phyloP scores from a whole-genome alignment of 2,888 invertebrate species.

The Syrphus vitripennis region DNA sequence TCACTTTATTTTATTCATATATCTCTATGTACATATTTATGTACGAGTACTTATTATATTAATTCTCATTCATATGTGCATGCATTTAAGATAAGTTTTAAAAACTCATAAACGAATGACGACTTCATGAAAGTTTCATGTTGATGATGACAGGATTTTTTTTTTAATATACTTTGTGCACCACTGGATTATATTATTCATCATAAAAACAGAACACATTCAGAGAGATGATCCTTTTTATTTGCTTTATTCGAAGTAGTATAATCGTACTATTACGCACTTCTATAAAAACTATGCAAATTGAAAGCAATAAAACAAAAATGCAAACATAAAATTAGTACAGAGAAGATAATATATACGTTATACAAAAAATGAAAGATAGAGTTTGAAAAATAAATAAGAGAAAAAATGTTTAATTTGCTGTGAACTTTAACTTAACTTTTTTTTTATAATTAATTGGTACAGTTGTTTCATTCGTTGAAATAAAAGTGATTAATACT shows the following conservation, averaged over 20 bases:
- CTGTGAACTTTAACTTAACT: not conserved
- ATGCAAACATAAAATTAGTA: constrained; percentile 33
- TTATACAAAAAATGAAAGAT: not conserved
- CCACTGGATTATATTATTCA: constrained; percentile 5
- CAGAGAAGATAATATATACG: not conserved
- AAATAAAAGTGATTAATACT: too few relatives aligned
- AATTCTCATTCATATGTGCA: not conserved
- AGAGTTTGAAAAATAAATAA: not conserved
- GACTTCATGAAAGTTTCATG: constrained; percentile 20
- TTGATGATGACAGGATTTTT: not conserved
- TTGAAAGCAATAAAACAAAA: constrained; percentile 25
- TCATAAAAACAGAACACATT: constrained; percentile 13
- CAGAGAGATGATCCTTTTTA: constrained; percentile 21
- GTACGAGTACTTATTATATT: not conserved
- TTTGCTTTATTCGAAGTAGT: not conserved
- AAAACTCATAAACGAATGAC: constrained; percentile 51
- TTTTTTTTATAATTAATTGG: too few relatives aligned
- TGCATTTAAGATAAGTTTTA: not conserved
- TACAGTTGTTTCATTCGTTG: too few relatives aligned
- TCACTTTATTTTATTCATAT: too few relatives aligned
- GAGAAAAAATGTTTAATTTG: not conserved
- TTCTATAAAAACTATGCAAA: not conserved
- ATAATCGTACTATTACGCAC: not conserved
- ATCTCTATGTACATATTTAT: too few relatives aligned
- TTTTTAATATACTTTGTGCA: constrained; percentile 14